Percentiles rank a stretch among this genome's conserved stretches.
phyloP scores from a whole-genome alignment of 2,113 vertebrate species.

The Carassius gibelio region DNA sequence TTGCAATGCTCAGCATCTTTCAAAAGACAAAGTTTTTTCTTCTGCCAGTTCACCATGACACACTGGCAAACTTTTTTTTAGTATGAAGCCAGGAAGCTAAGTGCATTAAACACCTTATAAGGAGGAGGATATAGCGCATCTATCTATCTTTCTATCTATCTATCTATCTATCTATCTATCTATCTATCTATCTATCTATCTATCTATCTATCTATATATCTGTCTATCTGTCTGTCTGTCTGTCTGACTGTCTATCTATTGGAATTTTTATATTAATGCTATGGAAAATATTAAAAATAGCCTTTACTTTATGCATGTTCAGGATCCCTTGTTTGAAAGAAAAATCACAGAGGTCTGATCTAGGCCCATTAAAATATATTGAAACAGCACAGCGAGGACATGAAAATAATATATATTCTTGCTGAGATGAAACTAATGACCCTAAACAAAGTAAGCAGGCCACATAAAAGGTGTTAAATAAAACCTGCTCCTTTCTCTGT shows the following conservation, averaged over 20 bases:
- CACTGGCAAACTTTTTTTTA: neutral
- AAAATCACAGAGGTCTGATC: neutral
- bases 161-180: neutral
- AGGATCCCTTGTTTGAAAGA: neutral
- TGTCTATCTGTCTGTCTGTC: neutral
- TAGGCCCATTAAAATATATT: neutral
- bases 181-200: neutral
- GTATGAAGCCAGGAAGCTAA: neutral
- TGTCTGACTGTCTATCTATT: neutral
- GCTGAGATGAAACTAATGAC: neutral
- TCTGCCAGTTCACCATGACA: neutral
- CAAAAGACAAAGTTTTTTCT: constrained; percentile 2
- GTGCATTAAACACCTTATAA: neutral
- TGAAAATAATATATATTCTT: neutral
- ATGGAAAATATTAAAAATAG: neutral
- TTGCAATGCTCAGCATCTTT: constrained; percentile 21
- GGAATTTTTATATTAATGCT: neutral
- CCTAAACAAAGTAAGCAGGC: neutral
- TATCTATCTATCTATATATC: neutral
- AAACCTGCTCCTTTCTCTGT: neutral
- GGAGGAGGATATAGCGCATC: neutral
- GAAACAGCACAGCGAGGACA: neutral
- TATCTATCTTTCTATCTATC: neutral
- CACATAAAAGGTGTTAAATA: constrained; percentile 23
- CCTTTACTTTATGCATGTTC: neutral